These are phyloP conservation scores for Drosophila littoralis DNA, from an alignment of 1,140 invertebrate genomes.

Conservation along the genomic window DNA sequence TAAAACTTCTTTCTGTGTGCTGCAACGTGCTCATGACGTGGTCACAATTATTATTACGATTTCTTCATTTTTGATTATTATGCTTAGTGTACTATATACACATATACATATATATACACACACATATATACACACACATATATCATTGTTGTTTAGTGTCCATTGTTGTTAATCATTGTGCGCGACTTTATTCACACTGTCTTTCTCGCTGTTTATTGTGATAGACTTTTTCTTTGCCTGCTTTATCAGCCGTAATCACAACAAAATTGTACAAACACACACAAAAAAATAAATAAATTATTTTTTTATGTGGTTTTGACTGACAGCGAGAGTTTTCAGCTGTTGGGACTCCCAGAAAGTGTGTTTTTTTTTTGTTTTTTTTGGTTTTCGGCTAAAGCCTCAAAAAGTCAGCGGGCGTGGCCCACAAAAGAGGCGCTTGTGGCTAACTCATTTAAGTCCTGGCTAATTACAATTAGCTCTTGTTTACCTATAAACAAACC, in stretches of 20 bases:
- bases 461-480: constrained; percentile 67
- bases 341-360: constrained; percentile 70
- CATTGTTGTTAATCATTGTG: constrained; percentile 69
- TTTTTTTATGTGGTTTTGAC: constrained; percentile 25
- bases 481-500: constrained; percentile 61
- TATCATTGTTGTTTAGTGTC: constrained; percentile 59
- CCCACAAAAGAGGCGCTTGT: constrained; percentile 25
- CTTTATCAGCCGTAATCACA: constrained; percentile 77
- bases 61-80: constrained; percentile 48
- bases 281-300: constrained; percentile 32
- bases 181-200: constrained; percentile 77
- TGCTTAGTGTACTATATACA: constrained; percentile 17
- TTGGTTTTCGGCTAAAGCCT: not conserved
- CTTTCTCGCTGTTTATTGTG: constrained; percentile 67
- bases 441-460: constrained; percentile 37
- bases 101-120: not conserved
- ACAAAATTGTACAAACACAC: constrained; percentile 65
- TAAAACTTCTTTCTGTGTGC: not conserved
- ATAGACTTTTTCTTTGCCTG: constrained; percentile 69
- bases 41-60: constrained; percentile 73
- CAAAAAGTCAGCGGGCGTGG: constrained; percentile 23
- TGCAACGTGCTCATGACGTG: constrained; percentile 72
- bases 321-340: constrained; percentile 67
- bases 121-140: not conserved
- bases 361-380: not conserved